A percentile compares a stretch with the other conserved stretches of the same genome.
Conservation (phyloP, 2,888 invertebrate genomes). For the Oscheius sp. region DNA sequence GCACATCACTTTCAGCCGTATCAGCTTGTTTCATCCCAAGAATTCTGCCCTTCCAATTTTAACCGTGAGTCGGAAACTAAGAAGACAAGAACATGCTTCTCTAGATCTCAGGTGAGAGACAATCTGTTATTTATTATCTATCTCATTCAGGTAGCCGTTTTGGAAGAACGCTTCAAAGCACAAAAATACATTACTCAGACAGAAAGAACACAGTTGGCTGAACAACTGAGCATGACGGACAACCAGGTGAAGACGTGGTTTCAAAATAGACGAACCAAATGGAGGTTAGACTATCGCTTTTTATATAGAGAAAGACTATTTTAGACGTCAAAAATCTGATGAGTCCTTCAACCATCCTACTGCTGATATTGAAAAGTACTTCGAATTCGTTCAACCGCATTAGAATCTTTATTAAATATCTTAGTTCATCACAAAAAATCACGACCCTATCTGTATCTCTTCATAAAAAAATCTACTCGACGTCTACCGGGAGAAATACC, state of each 20-base stretch:
- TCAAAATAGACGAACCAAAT: conserved; percentile 27
- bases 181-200: conserved; percentile 21
- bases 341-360: background rate
- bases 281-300: background rate
- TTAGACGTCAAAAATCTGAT: conserved; percentile 16
- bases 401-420: too few species aligned
- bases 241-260: conserved; percentile 29
- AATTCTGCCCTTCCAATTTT: background rate
- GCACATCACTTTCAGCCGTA: background rate
- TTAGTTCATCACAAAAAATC: too few species aligned
- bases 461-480: too few species aligned
- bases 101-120: conserved; percentile 12
- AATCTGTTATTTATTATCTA: too few species aligned
- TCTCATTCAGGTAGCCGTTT: conserved; percentile 1
- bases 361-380: conserved; percentile 3
- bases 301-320: background rate
- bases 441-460: too few species aligned
- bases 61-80: background rate
- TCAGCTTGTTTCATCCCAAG: background rate
- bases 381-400: too few species aligned
- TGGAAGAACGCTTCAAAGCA: conserved; percentile 10
- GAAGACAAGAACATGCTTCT: conserved; percentile 26
- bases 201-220: conserved; percentile 8
- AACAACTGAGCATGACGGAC: conserved; percentile 22
- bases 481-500: too few species aligned